Evolutionary conservation across 2,797 vertebrate genomes (phyloP).

Genomic region (Esox lucius): DNA sequence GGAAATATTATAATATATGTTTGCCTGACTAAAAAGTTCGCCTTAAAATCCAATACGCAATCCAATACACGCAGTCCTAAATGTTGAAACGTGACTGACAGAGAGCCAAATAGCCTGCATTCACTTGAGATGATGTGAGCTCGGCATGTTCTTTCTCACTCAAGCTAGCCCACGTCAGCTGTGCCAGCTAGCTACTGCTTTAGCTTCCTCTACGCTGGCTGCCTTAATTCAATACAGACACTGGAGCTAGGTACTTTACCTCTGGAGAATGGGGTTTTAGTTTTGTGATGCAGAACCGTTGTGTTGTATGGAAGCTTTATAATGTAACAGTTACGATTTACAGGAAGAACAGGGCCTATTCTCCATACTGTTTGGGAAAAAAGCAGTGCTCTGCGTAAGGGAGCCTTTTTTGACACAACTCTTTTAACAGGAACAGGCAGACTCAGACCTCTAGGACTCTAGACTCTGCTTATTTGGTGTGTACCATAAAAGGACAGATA

Average conservation of each 20-base stretch:
- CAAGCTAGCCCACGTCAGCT: slow-evolving; percentile 31
- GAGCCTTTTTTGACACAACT: slow-evolving; percentile 44
- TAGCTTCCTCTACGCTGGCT: slow-evolving; percentile 50
- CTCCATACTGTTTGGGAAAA: neutral
- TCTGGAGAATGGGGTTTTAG: slow-evolving; percentile 55
- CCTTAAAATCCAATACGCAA: neutral
- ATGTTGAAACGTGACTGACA: neutral
- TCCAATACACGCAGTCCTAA: neutral
- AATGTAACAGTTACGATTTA: neutral
- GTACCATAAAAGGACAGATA: slow-evolving; percentile 10
- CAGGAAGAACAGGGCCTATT: neutral
- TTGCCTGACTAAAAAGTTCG: neutral
- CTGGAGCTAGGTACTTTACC: slow-evolving; percentile 49
- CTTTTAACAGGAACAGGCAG: neutral
- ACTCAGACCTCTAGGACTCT: no score
- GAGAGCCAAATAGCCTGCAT: neutral
- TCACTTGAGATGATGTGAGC: slow-evolving; percentile 2
- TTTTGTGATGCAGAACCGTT: slow-evolving; percentile 64
- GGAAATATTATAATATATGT: neutral
- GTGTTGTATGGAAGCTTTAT: neutral
- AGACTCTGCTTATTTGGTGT: neutral
- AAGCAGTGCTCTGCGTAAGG: neutral
- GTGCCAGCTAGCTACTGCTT: slow-evolving; percentile 58
- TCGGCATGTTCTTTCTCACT: neutral
- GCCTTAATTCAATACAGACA: slow-evolving; percentile 66